Evolutionary conservation across 2,797 vertebrate genomes (phyloP).

Genomic region (Neosalanx taihuensis): DNA sequence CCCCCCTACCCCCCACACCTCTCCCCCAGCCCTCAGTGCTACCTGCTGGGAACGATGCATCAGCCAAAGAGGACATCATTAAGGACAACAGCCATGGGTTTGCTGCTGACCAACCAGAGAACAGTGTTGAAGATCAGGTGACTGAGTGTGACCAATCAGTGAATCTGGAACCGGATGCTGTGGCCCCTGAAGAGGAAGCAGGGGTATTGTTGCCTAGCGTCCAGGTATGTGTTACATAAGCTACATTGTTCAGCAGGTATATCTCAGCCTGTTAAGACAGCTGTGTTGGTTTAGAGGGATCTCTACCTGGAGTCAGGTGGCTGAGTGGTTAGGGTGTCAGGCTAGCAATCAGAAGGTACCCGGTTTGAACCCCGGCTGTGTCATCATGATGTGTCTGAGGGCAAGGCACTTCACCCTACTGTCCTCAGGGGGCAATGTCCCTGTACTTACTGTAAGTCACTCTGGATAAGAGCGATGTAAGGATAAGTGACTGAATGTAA

Average conservation of each 20-base stretch:
- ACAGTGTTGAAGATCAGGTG: slow-evolving; percentile 43
- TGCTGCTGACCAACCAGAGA: slow-evolving; percentile 34
- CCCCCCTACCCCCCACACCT: slow-evolving; percentile 10
- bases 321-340: too few relatives aligned
- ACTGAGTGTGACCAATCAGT: slow-evolving; percentile 82
- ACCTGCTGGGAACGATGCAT: slow-evolving; percentile 23
- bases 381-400: too few relatives aligned
- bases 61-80: slow-evolving; percentile 7
- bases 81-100: slow-evolving; percentile 18
- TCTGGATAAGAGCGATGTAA: too few relatives aligned
- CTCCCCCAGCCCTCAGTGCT: slow-evolving; percentile 31
- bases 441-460: too few relatives aligned
- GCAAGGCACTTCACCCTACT: too few relatives aligned
- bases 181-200: slow-evolving; percentile 49
- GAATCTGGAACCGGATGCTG: slow-evolving; percentile 78
- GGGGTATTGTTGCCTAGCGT: slow-evolving; percentile 39
- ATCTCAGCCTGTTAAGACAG: too few relatives aligned
- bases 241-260: not conserved
- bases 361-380: too few relatives aligned
- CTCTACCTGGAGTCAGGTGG: too few relatives aligned
- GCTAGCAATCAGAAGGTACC: too few relatives aligned
- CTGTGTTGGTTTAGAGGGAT: too few relatives aligned
- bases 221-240: not conserved
- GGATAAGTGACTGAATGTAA: too few relatives aligned
- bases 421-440: too few relatives aligned